phyloP scores from a whole-genome alignment of 2,888 invertebrate genomes.

The Bellardia bayeri region DNA sequence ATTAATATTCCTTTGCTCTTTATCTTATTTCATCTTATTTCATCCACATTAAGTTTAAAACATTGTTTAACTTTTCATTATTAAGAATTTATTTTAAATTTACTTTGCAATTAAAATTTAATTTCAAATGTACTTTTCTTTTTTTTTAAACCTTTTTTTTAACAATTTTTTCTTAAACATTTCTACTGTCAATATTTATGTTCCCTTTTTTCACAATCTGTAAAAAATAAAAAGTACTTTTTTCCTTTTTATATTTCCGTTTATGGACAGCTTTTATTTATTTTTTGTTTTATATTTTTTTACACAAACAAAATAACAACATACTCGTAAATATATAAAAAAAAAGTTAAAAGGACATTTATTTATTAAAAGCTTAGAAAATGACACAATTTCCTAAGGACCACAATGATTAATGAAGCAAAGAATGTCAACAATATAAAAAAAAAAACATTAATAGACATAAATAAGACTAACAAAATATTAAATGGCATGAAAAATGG shows the following conservation, averaged over 20 bases:
- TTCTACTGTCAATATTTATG: conserved; percentile 38
- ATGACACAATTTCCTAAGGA: conserved; percentile 60
- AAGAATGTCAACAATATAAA: conserved; percentile 57
- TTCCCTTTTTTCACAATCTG: not conserved
- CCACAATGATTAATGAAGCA: conserved; percentile 70
- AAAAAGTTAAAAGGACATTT: conserved; percentile 55
- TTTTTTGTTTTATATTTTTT: conserved; percentile 34
- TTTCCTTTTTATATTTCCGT: conserved; percentile 46
- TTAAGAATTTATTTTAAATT: not conserved
- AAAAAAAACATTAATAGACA: conserved; percentile 46
- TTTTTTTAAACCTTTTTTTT: not conserved
- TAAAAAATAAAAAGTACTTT: conserved; percentile 26
- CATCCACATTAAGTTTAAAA: not conserved
- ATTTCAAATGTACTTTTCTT: not conserved
- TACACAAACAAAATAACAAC: conserved; percentile 5
- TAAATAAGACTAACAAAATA: conserved; percentile 22
- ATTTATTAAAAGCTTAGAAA: conserved; percentile 68
- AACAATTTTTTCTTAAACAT: not conserved
- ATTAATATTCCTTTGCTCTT: too few relatives aligned
- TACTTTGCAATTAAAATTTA: not conserved
- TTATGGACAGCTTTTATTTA: conserved; percentile 11
- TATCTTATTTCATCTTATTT: too few relatives aligned
- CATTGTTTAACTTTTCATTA: not conserved
- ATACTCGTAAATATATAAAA: not conserved
- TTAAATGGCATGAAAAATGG: conserved; percentile 16